Evolutionary conservation across 1,140 invertebrate species (phyloP), one percentile per base, ranked within the genome.

Genomic region (Hestina assimilis): DNA sequence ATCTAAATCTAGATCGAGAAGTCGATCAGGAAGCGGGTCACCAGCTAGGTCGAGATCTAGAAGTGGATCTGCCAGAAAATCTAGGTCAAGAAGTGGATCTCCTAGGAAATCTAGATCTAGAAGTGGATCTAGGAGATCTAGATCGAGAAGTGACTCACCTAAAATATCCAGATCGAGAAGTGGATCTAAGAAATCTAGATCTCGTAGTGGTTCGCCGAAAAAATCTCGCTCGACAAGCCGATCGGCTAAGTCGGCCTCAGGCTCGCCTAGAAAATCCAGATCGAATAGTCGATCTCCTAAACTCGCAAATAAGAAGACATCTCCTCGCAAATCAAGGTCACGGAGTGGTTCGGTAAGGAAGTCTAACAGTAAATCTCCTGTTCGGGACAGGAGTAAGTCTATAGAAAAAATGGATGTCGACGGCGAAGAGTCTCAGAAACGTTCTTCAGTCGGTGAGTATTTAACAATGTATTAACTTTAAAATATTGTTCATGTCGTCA

Each of bases 361-460:
- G 19, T 38, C 40, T 11, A 45, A 14, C 19, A 55, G 42, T 12
- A 62, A 53, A 33, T 63, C 63, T 1, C 63, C 53, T 3, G 45
- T 40, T 8, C 38, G 52, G 12, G 56, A 59, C 2, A 68, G 52
- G 26, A 72, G 67, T 40, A 55, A 59, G 20, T 71, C 69, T n/a
- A 54, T 50, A 1, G 64, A 68, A 20, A 63, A 62, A 17, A 72
- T 75, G 69, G 59, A 72, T 2, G 58, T 70, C 1, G 72, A 79
- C 19, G 63, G 50, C 14, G 65, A 56, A 20, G 56, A 26, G 0
- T 41, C 21, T 6, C 50, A 50, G 20, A 48, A 50, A 6, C 59
- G 52, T 1, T 63, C 59, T 2, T 45, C 47, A 0, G 29, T 40
- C 1, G 42, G 64, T 67, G 6, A 52, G 35, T 21, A 14, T 31